Evolutionary conservation across 2,797 vertebrate genomes (phyloP).

Genomic region (Malurus splendens): DNA sequence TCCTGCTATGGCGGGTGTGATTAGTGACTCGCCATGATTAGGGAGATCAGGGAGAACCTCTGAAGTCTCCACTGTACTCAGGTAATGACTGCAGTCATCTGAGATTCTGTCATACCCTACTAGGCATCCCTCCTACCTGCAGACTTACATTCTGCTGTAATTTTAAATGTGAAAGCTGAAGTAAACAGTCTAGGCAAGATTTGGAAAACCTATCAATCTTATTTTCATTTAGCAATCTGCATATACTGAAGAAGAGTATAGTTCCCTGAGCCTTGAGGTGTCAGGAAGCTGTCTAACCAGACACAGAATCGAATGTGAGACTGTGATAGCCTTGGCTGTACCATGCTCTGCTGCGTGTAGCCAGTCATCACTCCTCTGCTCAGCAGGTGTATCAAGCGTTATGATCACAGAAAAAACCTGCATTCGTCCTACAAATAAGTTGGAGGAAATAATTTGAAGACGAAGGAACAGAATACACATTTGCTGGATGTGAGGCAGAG

Average conservation of each 20-base stretch:
- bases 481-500: not conserved
- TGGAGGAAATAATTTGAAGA: not conserved
- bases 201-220: not conserved
- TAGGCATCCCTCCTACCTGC: not conserved
- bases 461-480: not conserved
- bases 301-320: not conserved
- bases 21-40: not conserved
- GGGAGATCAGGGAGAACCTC: not conserved
- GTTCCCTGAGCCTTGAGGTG: not conserved
- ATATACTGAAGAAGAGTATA: not conserved
- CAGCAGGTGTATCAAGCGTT: not conserved
- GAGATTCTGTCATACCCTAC: not conserved
- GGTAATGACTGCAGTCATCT: not conserved
- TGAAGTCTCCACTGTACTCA: not conserved
- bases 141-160: not conserved
- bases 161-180: not conserved
- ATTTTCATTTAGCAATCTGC: not conserved
- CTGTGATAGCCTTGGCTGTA: not conserved
- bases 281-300: not conserved
- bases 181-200: not conserved
- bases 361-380: not conserved
- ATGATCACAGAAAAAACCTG: rapidly evolving
- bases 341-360: not conserved
- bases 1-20: not conserved
- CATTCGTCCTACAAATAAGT: not conserved